Percentiles rank a stretch among this genome's conserved stretches.
phyloP scores from a whole-genome alignment of 2,113 vertebrate genomes.

The Diglossa brunneiventris region DNA sequence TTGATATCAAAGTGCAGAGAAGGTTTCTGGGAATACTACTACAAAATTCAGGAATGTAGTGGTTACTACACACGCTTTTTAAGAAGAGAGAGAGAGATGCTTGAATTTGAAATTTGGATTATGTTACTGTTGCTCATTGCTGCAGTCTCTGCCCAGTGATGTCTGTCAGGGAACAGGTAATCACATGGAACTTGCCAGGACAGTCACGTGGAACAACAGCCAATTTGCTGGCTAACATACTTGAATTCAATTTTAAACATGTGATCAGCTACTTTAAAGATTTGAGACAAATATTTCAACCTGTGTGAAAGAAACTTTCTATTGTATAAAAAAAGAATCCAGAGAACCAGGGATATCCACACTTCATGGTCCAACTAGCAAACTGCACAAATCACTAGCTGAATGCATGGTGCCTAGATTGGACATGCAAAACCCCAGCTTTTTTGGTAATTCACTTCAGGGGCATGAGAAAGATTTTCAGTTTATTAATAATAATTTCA shows the following conservation, averaged over 20 bases:
- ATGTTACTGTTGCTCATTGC: background rate
- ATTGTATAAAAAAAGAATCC: background rate
- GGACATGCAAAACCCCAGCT: background rate
- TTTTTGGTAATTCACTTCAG: background rate
- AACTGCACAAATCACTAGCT: background rate
- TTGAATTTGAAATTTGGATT: background rate
- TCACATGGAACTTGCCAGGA: background rate
- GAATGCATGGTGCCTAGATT: background rate
- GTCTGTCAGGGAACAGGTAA: background rate
- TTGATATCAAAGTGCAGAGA: background rate
- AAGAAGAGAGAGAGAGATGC: background rate
- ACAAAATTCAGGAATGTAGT: background rate
- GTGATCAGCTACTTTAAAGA: background rate
- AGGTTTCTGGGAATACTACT: background rate
- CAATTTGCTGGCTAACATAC: background rate
- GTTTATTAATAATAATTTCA: background rate
- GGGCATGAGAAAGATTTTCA: background rate
- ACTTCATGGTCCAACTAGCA: background rate
- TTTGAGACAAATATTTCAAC: background rate
- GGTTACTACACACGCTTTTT: accelerated
- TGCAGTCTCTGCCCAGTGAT: background rate
- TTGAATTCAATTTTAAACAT: background rate
- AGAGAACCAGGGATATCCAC: background rate
- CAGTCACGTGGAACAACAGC: too few species aligned
- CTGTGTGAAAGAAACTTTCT: background rate